Conservation (phyloP, 2,113 vertebrate genomes). For the Suricata suricatta region DNA sequence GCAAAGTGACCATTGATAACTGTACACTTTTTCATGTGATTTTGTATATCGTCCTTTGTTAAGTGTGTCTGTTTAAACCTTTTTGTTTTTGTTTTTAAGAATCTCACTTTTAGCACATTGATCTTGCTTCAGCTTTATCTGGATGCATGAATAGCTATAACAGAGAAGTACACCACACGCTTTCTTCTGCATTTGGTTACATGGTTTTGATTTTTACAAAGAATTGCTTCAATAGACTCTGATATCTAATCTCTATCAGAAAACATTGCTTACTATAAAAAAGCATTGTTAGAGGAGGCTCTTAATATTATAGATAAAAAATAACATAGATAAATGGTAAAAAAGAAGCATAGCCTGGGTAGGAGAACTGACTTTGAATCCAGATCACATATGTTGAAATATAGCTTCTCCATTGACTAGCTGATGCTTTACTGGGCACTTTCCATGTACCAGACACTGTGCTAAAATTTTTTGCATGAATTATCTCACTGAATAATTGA, state of each 20-base stretch:
- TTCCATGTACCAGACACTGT: not conserved
- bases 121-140: not conserved
- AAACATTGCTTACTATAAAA: not conserved
- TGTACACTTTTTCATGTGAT: not conserved
- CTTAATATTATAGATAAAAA: not conserved
- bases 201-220: not conserved
- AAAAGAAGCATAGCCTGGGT: not conserved
- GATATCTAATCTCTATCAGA: not conserved
- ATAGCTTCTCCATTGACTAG: not conserved
- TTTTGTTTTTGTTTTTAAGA: not conserved
- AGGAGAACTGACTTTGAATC: not conserved
- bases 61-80: not conserved
- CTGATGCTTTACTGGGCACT: not conserved
- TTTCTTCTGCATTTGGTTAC: not conserved
- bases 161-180: not conserved
- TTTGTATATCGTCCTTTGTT: not conserved
- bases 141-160: not conserved
- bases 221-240: not conserved
- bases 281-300: not conserved
- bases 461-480: not conserved
- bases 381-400: not conserved
- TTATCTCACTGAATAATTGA: not conserved
- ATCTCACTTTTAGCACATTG: not conserved
- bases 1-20: not conserved
- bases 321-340: not conserved